phyloP scores from a whole-genome alignment of 2,113 vertebrate genomes.

The Sterrhoptilus dennistouni region DNA sequence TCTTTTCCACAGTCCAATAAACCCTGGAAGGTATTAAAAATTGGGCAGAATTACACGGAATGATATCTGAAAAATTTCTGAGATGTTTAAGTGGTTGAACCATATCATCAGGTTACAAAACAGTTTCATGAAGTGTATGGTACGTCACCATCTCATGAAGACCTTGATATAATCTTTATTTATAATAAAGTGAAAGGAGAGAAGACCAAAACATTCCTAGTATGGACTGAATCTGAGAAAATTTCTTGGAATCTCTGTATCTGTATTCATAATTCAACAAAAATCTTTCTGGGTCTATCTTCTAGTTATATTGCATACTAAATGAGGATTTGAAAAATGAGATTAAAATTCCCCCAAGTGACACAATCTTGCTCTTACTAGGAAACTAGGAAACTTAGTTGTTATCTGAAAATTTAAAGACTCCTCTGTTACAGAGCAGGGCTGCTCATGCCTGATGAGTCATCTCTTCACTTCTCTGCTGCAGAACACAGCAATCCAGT shows the following conservation, averaged over 20 bases:
- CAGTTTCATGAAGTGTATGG: not conserved
- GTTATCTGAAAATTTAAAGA: not conserved
- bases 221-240: not conserved
- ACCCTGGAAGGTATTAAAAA: not conserved
- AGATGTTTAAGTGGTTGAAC: not conserved
- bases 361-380: not conserved
- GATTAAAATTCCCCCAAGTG: not conserved
- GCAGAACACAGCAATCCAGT: not conserved
- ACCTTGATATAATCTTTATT: not conserved
- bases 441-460: not conserved
- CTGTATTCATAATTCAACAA: not conserved
- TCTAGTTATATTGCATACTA: not conserved
- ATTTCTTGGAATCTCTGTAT: not conserved
- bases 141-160: not conserved
- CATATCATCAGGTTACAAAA: not conserved
- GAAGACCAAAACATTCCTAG: not conserved
- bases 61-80: not conserved
- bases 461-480: not conserved
- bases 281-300: not conserved
- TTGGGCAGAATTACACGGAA: not conserved
- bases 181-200: not conserved
- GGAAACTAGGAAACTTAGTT: not conserved
- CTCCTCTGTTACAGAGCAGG: not conserved
- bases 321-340: not conserved
- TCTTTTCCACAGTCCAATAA: not conserved